phyloP scores from a whole-genome alignment of 2,888 invertebrate genomes.

The Aspidiotus destructor region DNA sequence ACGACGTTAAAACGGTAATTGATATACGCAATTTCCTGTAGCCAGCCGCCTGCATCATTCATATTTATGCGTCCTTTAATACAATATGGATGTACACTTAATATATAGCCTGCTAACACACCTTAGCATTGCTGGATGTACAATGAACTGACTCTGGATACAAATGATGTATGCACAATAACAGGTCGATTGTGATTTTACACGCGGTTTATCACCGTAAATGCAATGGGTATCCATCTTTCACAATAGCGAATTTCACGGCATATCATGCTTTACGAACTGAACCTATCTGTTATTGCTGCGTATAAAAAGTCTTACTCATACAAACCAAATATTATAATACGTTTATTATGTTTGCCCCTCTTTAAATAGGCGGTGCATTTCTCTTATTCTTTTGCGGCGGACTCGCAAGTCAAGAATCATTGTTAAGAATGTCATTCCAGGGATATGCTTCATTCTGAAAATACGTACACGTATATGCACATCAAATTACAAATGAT shows the following conservation, averaged over 20 bases:
- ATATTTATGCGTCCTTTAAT: no score
- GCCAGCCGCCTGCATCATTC: neutral
- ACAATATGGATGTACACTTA: no score
- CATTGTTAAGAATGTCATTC: neutral
- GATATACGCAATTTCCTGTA: neutral
- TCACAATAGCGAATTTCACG: slow-evolving; percentile 26
- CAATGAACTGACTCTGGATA: neutral
- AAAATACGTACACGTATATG: no score
- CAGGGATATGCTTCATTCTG: no score
- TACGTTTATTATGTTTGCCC: slow-evolving; percentile 1
- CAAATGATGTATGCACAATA: slow-evolving; percentile 15
- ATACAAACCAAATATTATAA: neutral
- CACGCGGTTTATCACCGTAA: slow-evolving; percentile 28
- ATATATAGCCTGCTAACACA: no score
- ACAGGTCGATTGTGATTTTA: slow-evolving; percentile 27
- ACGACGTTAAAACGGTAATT: neutral
- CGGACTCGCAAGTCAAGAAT: neutral
- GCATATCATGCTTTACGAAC: slow-evolving; percentile 19
- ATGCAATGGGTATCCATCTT: neutral
- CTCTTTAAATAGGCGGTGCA: neutral
- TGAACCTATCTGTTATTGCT: neutral
- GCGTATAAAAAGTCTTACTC: neutral
- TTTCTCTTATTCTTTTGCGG: neutral
- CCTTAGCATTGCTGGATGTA: neutral
- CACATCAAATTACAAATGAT: no score